Evolutionary conservation across 2,113 vertebrate species (phyloP).

Genomic region (Anas platyrhynchos): DNA sequence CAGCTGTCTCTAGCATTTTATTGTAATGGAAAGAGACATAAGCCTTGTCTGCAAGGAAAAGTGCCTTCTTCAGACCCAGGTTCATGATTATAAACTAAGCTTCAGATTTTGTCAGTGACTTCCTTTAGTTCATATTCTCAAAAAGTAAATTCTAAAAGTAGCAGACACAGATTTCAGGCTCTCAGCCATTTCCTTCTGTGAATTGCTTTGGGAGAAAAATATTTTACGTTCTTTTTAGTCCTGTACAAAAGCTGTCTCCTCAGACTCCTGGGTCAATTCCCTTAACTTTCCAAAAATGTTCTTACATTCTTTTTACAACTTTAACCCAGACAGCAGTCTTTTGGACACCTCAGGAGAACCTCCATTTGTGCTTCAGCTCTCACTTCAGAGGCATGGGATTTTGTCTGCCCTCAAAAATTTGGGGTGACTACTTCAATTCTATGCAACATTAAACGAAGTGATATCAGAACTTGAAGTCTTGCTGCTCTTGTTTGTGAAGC

Average conservation of each 20-base stretch:
- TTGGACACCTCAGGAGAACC: background rate
- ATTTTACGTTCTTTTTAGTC: slow-evolving; percentile 8
- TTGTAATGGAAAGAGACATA: background rate
- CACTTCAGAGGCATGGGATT: background rate
- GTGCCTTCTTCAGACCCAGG: background rate
- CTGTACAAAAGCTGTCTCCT: background rate
- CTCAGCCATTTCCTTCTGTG: background rate
- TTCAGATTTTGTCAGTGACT: background rate
- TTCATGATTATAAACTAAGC: background rate
- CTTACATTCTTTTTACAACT: background rate
- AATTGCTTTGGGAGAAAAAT: background rate
- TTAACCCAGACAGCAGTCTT: background rate
- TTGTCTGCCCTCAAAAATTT: background rate
- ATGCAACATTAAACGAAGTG: background rate
- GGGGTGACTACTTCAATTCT: background rate
- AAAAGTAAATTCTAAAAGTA: background rate
- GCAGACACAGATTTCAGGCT: background rate
- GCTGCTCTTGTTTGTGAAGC: background rate
- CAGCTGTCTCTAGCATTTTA: background rate
- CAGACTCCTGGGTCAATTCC: slow-evolving; percentile 14
- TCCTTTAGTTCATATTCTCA: slow-evolving; percentile 20
- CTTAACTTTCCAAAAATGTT: slow-evolving; percentile 5
- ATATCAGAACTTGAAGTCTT: background rate
- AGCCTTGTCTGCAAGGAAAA: background rate
- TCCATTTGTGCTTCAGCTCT: background rate